phyloP scores from a whole-genome alignment of 1,140 invertebrate genomes.

The Druon quercuslanigerum region DNA sequence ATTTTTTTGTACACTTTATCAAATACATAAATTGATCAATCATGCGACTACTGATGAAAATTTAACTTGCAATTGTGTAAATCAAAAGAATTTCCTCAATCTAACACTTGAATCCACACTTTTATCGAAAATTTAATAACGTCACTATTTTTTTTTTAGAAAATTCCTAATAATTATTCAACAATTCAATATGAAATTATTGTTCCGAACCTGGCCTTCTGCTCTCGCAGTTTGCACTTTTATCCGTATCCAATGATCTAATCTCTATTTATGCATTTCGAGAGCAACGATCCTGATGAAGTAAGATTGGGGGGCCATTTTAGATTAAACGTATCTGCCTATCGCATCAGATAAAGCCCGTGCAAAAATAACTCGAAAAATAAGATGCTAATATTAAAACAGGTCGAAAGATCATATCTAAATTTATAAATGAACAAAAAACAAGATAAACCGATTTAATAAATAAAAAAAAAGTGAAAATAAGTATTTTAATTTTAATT shows the following conservation, averaged over 20 bases:
- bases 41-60: no score
- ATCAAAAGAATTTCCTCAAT: no score
- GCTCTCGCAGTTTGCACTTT: slow-evolving; percentile 15
- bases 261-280: background rate
- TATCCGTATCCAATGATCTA: slow-evolving; percentile 20
- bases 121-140: background rate
- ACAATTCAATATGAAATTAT: background rate
- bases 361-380: slow-evolving; percentile 12
- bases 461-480: no score
- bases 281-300: no score
- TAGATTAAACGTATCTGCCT: background rate
- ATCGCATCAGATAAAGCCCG: background rate
- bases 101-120: background rate
- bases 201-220: background rate
- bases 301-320: background rate
- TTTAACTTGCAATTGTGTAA: no score
- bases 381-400: background rate
- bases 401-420: slow-evolving; percentile 1
- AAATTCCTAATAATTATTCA: background rate
- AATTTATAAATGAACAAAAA: no score
- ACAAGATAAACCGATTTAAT: no score
- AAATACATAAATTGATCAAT: no score
- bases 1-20: no score
- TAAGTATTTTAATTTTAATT: no score
- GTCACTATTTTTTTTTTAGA: background rate